Percentiles rank a stretch among this genome's conserved stretches.
phyloP scores from a whole-genome alignment of 2,888 invertebrate species.

The Pseudeuparius sepicola region DNA sequence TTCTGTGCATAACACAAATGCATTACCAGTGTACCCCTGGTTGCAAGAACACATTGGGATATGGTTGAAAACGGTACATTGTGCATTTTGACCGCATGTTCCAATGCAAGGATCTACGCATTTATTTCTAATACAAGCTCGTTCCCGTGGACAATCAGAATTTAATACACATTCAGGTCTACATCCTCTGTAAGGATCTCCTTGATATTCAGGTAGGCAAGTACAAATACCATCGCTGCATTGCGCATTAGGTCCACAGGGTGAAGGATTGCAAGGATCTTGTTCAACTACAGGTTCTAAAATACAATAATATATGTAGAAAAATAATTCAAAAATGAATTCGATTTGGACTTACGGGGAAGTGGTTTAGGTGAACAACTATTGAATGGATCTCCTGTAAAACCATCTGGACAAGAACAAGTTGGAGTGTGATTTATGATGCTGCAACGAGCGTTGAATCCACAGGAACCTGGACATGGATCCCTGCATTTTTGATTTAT shows the following conservation, averaged over 20 bases:
- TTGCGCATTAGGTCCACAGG: constrained; percentile 53
- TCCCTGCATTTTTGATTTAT: constrained; percentile 66
- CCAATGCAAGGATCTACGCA: constrained; percentile 44
- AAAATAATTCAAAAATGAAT: too few species aligned
- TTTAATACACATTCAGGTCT: constrained; percentile 43
- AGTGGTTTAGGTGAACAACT: constrained; percentile 43
- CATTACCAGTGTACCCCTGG: constrained; percentile 40
- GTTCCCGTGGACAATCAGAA: constrained; percentile 39
- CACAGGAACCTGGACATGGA: constrained; percentile 70
- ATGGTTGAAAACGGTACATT: constrained; percentile 41
- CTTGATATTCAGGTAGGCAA: constrained; percentile 50
- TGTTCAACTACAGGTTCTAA: too few species aligned
- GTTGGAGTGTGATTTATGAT: constrained; percentile 68
- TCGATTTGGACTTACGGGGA: constrained; percentile 6
- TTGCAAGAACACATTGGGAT: constrained; percentile 43
- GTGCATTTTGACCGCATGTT: constrained; percentile 40
- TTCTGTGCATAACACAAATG: constrained; percentile 36
- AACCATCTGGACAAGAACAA: constrained; percentile 64
- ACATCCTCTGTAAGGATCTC: constrained; percentile 58
- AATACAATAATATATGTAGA: too few species aligned
- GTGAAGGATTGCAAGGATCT: constrained; percentile 61
- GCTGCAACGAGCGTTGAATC: constrained; percentile 60
- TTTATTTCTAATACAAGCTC: constrained; percentile 39
- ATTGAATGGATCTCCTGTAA: constrained; percentile 51
- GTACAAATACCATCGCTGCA: constrained; percentile 41